Conservation (phyloP, 1,140 invertebrate genomes). For the Bilobella aurantiaca region DNA sequence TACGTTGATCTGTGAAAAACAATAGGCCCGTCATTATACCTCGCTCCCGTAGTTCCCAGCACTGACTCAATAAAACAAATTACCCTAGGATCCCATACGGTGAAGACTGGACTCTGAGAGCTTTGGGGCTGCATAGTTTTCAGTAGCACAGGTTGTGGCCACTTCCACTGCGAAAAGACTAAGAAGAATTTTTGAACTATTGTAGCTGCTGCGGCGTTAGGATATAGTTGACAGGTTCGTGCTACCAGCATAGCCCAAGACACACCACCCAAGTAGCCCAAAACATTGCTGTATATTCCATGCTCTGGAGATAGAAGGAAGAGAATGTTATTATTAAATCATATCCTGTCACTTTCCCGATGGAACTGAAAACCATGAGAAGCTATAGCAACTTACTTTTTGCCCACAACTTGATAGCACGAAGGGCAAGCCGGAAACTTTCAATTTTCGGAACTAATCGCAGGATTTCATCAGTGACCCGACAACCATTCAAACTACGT, state of each 20-base stretch:
- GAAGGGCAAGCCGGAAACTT: constrained; percentile 81
- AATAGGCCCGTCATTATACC: not conserved
- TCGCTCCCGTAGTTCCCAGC: no score
- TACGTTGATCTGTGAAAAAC: constrained; percentile 56
- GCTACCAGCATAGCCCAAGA: constrained; percentile 99
- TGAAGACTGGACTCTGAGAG: constrained; percentile 78
- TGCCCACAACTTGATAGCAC: constrained; percentile 97
- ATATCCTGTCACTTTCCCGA: no score
- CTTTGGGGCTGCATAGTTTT: constrained; percentile 60
- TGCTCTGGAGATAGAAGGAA: constrained; percentile 55
- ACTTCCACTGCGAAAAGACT: constrained; percentile 94
- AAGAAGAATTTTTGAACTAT: constrained; percentile 97
- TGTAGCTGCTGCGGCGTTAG: constrained; percentile 87
- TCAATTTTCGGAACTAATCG: constrained; percentile 88
- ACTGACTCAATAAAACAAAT: no score
- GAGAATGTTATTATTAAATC: constrained; percentile 12
- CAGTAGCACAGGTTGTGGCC: constrained; percentile 92
- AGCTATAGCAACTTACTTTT: constrained; percentile 95
- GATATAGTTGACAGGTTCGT: constrained; percentile 94
- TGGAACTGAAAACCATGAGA: no score
- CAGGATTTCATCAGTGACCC: constrained; percentile 97
- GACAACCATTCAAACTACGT: constrained; percentile 89
- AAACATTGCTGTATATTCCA: constrained; percentile 94
- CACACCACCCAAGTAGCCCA: constrained; percentile 96
- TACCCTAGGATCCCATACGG: constrained; percentile 89